These are phyloP conservation scores for Alethe diademata DNA, from an alignment of 2,113 vertebrate genomes.

Conservation along the genomic window DNA sequence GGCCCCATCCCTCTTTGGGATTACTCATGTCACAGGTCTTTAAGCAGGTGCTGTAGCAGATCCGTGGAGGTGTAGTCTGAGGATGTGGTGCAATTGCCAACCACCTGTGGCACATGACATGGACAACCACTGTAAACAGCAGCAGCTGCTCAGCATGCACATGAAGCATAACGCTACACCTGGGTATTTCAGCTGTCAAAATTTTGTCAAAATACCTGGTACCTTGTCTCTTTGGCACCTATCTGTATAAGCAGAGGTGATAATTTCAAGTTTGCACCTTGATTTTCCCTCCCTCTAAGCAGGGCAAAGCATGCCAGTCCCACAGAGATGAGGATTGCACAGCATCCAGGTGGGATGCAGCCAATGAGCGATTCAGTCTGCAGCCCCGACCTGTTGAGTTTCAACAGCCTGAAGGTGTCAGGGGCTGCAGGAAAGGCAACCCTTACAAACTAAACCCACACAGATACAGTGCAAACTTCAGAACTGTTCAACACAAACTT, in stretches of 20 bases:
- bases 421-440: neutral
- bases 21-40: neutral
- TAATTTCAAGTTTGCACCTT: neutral
- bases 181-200: neutral
- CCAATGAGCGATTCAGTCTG: neutral
- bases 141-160: neutral
- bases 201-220: neutral
- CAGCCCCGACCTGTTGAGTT: neutral
- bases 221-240: neutral
- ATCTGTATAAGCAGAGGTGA: neutral
- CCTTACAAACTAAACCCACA: neutral
- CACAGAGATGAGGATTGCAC: accelerated
- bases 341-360: neutral
- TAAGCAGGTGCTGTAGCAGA: neutral
- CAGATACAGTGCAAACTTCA: neutral
- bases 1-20: neutral
- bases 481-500: neutral
- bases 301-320: accelerated
- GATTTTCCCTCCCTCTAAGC: neutral
- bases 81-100: neutral
- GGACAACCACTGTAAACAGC: neutral
- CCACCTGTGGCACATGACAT: neutral
- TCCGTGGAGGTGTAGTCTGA: neutral
- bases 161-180: neutral
- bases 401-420: neutral